Evolutionary conservation across 2,888 invertebrate species (phyloP).

Genomic region (Cantharis nigra): DNA sequence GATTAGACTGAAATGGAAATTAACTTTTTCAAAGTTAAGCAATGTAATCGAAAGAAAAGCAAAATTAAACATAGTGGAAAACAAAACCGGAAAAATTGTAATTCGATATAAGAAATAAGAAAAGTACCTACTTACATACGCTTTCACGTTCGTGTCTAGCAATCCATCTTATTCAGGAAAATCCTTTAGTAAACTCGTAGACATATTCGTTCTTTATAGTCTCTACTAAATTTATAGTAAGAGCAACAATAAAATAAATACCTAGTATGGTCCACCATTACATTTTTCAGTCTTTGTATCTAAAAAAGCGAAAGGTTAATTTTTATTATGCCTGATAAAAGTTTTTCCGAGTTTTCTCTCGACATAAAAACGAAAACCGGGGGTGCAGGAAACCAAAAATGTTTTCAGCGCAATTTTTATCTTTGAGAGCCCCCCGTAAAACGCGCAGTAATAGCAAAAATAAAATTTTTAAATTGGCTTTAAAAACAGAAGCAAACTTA

Average conservation of each 20-base stretch:
- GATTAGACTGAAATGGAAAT: no score
- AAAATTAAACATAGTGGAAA: not conserved
- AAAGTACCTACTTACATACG: constrained; percentile 6
- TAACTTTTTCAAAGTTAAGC: no score
- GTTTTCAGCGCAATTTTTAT: not conserved
- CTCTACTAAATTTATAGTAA: constrained; percentile 7
- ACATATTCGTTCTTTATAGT: constrained; percentile 13
- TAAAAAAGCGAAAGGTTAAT: not conserved
- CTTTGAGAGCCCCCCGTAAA: not conserved
- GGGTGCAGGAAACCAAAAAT: not conserved
- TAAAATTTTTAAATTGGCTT: not conserved
- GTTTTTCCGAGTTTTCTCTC: not conserved
- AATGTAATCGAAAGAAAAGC: no score
- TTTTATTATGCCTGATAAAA: not conserved
- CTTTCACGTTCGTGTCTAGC: constrained; percentile 14
- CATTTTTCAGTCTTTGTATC: not conserved
- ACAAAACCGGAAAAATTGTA: not conserved
- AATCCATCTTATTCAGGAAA: constrained; percentile 24
- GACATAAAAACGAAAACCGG: not conserved
- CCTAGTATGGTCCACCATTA: not conserved
- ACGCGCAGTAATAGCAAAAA: not conserved
- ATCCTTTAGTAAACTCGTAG: constrained; percentile 18
- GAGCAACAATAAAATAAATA: constrained; percentile 8
- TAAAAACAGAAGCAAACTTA: constrained; percentile 19
- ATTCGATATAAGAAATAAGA: constrained; percentile 22